Percentiles rank a stretch among this genome's conserved stretches.
Conservation (phyloP, 2,888 invertebrate species). For the Ennomos fuscantarius region DNA sequence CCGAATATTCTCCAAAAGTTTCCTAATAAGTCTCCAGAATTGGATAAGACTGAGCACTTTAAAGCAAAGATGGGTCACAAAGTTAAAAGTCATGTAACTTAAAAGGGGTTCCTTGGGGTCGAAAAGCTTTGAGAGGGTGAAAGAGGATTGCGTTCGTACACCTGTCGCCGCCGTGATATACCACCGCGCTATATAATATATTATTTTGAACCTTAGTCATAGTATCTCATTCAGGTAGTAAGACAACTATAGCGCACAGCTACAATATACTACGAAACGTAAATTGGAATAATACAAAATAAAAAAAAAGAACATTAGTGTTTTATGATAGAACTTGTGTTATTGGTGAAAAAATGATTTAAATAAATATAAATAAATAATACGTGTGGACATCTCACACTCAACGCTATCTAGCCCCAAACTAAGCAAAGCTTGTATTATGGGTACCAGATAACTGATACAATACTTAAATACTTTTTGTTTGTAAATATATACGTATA, state of each 20-base stretch:
- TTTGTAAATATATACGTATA: no score
- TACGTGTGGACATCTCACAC: no score
- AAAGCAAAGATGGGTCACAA: conserved; percentile 82
- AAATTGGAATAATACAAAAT: no score
- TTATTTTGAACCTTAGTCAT: conserved; percentile 39
- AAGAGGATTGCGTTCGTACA: conserved; percentile 77
- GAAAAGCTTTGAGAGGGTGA: conserved; percentile 70
- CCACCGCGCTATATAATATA: conserved; percentile 57
- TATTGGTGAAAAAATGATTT: no score
- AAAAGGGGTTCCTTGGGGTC: conserved; percentile 79
- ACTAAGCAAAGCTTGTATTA: no score
- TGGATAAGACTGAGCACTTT: conserved; percentile 74
- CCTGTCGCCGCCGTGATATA: conserved; percentile 70
- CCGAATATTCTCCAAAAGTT: conserved; percentile 51
- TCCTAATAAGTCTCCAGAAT: conserved; percentile 57
- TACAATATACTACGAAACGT: no score
- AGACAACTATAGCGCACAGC: not conserved
- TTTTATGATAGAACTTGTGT: no score
- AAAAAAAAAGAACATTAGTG: no score
- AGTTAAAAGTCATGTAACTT: conserved; percentile 85
- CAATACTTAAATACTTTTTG: no score
- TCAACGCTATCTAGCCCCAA: no score
- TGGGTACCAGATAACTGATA: no score
- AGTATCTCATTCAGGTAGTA: conserved; percentile 7
- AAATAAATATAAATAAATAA: no score